Evolutionary conservation across 2,888 invertebrate species (phyloP).

Genomic region (Lasioglossum calceatum): DNA sequence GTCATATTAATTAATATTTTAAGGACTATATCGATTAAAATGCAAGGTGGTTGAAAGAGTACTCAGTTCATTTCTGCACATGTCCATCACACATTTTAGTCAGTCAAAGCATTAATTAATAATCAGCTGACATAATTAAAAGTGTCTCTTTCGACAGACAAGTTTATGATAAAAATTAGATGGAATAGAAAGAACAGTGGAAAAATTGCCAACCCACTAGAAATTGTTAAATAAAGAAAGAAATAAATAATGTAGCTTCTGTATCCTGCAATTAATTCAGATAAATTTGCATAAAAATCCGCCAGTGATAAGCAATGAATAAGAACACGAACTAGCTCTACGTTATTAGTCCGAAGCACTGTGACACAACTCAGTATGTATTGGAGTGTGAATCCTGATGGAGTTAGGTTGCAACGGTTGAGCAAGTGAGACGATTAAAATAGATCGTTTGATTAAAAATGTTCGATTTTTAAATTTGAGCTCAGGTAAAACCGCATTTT

Average conservation of each 20-base stretch:
- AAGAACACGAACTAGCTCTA: not conserved
- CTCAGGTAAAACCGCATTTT: not conserved
- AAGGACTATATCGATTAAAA: too few species aligned
- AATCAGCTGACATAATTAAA: not conserved
- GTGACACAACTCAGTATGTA: not conserved
- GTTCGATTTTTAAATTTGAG: not conserved
- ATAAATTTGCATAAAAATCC: too few species aligned
- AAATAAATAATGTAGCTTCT: too few species aligned
- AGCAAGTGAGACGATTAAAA: not conserved
- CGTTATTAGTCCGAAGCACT: not conserved
- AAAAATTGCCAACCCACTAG: too few species aligned
- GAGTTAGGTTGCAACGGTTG: not conserved
- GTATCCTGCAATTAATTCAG: too few species aligned
- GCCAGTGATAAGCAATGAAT: not conserved
- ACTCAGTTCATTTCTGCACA: too few species aligned
- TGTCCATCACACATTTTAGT: too few species aligned
- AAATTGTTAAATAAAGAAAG: too few species aligned
- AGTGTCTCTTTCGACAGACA: not conserved
- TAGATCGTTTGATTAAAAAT: not conserved
- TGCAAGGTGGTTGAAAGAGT: too few species aligned
- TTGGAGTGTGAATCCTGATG: not conserved
- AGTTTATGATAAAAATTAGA: not conserved
- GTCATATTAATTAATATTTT: not conserved
- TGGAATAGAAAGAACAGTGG: too few species aligned
- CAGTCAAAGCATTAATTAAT: too few species aligned